These are phyloP conservation scores for Camelus dromedarius DNA, from an alignment of 2,113 vertebrate genomes.

Conservation along the genomic window DNA sequence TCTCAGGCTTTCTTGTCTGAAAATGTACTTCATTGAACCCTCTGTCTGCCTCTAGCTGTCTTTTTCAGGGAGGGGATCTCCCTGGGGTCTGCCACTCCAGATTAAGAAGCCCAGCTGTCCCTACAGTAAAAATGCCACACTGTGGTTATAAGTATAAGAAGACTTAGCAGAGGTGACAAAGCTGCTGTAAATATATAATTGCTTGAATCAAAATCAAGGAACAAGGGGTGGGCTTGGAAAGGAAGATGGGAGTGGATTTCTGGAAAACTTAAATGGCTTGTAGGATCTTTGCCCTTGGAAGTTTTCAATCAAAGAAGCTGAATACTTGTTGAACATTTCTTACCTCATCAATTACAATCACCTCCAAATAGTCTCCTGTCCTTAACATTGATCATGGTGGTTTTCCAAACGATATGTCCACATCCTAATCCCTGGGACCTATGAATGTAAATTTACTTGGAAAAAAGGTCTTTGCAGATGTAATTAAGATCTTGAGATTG, in stretches of 20 bases:
- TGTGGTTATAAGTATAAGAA: not conserved
- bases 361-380: not conserved
- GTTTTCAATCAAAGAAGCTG: not conserved
- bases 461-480: not conserved
- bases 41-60: not conserved
- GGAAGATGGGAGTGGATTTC: not conserved
- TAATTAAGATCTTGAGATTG: not conserved
- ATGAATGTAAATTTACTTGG: not conserved
- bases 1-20: not conserved
- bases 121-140: not conserved
- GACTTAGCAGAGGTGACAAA: not conserved
- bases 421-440: not conserved
- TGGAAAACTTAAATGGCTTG: not conserved
- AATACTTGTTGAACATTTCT: not conserved
- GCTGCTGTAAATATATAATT: not conserved
- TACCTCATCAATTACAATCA: not conserved
- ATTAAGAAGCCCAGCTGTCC: not conserved
- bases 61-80: not conserved
- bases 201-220: not conserved
- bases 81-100: not conserved
- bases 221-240: not conserved
- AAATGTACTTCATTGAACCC: not conserved
- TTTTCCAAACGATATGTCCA: too few species aligned
- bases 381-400: not conserved
- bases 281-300: not conserved